Evolutionary conservation across 2,888 invertebrate species (phyloP).

Genomic region (Muschampia plurimacula): DNA sequence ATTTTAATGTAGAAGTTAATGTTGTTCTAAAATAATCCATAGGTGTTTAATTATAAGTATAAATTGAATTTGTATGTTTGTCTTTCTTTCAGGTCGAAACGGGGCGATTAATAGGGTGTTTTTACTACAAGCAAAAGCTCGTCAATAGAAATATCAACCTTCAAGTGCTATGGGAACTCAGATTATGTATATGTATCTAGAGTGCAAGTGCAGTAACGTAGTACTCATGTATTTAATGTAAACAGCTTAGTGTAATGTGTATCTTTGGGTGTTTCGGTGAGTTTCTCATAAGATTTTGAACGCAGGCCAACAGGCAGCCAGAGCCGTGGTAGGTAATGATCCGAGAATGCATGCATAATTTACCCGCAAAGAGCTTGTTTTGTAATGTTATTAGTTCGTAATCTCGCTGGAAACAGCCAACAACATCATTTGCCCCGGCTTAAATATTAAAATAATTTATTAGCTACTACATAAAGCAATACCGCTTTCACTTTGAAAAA

Average conservation of each 20-base stretch:
- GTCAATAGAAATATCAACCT: too few relatives aligned
- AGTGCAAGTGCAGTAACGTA: not conserved
- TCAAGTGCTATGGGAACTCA: too few relatives aligned
- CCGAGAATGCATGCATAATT: slow-evolving; percentile 85
- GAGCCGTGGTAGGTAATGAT: slow-evolving; percentile 75
- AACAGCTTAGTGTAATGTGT: slow-evolving; percentile 33
- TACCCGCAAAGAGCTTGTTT: slow-evolving; percentile 82
- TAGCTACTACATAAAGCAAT: slow-evolving; percentile 63
- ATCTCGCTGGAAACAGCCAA: slow-evolving; percentile 81
- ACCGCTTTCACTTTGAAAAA: slow-evolving; percentile 47
- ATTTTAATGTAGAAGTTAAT: too few relatives aligned
- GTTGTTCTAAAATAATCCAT: too few relatives aligned
- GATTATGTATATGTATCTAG: too few relatives aligned
- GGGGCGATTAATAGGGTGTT: too few relatives aligned
- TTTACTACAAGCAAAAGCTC: too few relatives aligned
- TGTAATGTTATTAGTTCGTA: slow-evolving; percentile 85
- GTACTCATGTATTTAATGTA: slow-evolving; percentile 9
- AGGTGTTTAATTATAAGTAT: too few relatives aligned
- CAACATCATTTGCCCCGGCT: slow-evolving; percentile 76
- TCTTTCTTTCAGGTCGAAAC: too few relatives aligned
- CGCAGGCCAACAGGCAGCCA: slow-evolving; percentile 63
- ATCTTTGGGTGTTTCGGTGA: slow-evolving; percentile 55
- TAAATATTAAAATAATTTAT: slow-evolving; percentile 84
- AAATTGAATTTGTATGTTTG: too few relatives aligned
- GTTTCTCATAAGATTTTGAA: slow-evolving; percentile 71